Evolutionary conservation across 2,888 invertebrate genomes (phyloP), one percentile per base, ranked within the genome.

Genomic region (Oasisia sp.): DNA sequence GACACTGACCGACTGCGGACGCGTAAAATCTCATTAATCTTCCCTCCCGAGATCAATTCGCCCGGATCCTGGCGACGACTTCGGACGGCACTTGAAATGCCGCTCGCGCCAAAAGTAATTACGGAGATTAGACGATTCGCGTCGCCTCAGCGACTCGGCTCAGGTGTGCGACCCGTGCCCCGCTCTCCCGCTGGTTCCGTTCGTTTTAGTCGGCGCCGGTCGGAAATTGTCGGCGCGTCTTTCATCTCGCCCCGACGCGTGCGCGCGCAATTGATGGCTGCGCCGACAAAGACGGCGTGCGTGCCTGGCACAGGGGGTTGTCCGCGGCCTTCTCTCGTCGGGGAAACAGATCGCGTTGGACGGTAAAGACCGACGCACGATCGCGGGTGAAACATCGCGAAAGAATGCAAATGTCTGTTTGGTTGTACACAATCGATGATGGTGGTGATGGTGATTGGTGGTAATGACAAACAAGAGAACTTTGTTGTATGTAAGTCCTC

Each of bases 31-130:
- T 74, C 74, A 74, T 74, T 74, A 74, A 74, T 74, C 74, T n/a
- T 74, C 74, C 74, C 74, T 74, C 74, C 74, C 74, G 74, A 74
- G 74, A 74, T 74, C 74, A 74, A 74, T 74, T 74, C 74, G 74
- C 74, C 74, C 74, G 74, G 74, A 74, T 74, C 27, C 74, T 74
- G 27, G 0, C 74, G 74, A 74, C 74, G 74, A 74, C 27, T 74
- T 74, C 74, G 74, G 74, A 74, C n/a, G 74, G 74, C 74, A 74
- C 74, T 74, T 74, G 74, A 74, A 74, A 74, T 74, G 74, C 74
- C 27, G 27, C 74, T 74, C 74, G 74, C 74, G 74, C 74, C 74
- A 74, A 74, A 74, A 74, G 74, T 74, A 74, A 74, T 74, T 74
- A 74, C 74, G 27, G 74, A 74, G 74, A 74, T 74, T 74, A 74